Evolutionary conservation across 2,797 vertebrate species (phyloP).

Genomic region (Myripristis murdjan): DNA sequence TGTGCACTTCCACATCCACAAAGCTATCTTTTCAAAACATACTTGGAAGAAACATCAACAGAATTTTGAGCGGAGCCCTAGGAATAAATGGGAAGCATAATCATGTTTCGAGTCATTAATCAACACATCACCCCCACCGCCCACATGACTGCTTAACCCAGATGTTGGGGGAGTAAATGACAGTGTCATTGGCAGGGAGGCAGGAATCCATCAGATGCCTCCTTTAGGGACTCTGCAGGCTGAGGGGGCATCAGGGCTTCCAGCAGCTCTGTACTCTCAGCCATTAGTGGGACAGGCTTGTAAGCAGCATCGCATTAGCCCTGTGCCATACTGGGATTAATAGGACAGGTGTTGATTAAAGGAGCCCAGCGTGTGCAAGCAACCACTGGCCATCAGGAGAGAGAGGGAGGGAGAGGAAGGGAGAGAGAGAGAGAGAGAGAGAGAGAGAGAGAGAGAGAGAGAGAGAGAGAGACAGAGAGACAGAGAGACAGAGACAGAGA

Average conservation of each 20-base stretch:
- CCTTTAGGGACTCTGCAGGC: slow-evolving; percentile 74
- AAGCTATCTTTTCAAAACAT: slow-evolving; percentile 10
- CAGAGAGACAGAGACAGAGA: slow-evolving; percentile 33
- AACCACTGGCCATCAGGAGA: slow-evolving; percentile 81
- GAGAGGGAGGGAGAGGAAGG: slow-evolving; percentile 54
- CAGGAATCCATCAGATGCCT: slow-evolving; percentile 82
- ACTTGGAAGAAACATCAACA: not conserved
- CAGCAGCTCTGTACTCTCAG: slow-evolving; percentile 74
- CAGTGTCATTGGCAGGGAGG: slow-evolving; percentile 77
- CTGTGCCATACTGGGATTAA: slow-evolving; percentile 83
- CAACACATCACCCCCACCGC: slow-evolving; percentile 65
- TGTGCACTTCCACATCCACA: slow-evolving; percentile 18
- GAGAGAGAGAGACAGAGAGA: slow-evolving; percentile 20
- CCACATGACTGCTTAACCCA: slow-evolving; percentile 83
- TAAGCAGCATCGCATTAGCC: slow-evolving; percentile 86
- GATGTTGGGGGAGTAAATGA: slow-evolving; percentile 85
- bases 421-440: slow-evolving; percentile 31
- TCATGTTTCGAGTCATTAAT: slow-evolving; percentile 65
- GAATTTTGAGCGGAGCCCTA: slow-evolving; percentile 11
- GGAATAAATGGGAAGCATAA: slow-evolving; percentile 40
- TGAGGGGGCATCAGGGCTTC: slow-evolving; percentile 63
- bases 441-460: slow-evolving; percentile 17
- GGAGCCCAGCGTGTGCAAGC: slow-evolving; percentile 79
- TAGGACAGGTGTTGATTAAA: slow-evolving; percentile 91
- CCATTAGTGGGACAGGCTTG: slow-evolving; percentile 84